A percentile compares a stretch with the other conserved stretches of the same genome.
Conservation (phyloP, 2,797 vertebrate species). For the Buceros bicornis region DNA sequence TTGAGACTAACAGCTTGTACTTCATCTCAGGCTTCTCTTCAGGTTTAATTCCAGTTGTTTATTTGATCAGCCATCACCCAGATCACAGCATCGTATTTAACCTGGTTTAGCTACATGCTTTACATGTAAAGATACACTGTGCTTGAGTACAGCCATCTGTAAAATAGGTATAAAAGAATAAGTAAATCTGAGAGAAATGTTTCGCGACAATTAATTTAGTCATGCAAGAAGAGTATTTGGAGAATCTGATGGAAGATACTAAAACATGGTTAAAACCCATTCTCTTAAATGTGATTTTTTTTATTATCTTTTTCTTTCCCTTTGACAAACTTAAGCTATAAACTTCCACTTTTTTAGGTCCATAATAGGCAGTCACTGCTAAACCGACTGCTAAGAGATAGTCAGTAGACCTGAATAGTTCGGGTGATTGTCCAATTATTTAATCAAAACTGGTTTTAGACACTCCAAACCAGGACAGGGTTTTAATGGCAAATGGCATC, state of each 20-base stretch:
- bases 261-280: background rate
- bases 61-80: background rate
- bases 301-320: background rate
- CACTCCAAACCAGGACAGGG: conserved; percentile 16
- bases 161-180: background rate
- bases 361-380: conserved; percentile 1
- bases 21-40: conserved; percentile 18
- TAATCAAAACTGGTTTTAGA: conserved; percentile 32
- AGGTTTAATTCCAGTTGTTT: background rate
- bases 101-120: background rate
- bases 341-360: background rate
- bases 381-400: conserved; percentile 37
- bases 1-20: background rate
- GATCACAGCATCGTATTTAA: background rate
- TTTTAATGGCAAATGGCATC: conserved; percentile 32
- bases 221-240: background rate
- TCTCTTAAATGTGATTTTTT: conserved; percentile 3
- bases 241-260: conserved; percentile 17
- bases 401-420: conserved; percentile 42
- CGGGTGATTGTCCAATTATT: conserved; percentile 46
- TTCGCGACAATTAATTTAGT: background rate
- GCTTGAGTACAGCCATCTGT: background rate
- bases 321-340: background rate
- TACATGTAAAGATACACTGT: background rate
- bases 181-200: background rate